phyloP scores from a whole-genome alignment of 2,888 invertebrate species.

The Drosophila robusta region DNA sequence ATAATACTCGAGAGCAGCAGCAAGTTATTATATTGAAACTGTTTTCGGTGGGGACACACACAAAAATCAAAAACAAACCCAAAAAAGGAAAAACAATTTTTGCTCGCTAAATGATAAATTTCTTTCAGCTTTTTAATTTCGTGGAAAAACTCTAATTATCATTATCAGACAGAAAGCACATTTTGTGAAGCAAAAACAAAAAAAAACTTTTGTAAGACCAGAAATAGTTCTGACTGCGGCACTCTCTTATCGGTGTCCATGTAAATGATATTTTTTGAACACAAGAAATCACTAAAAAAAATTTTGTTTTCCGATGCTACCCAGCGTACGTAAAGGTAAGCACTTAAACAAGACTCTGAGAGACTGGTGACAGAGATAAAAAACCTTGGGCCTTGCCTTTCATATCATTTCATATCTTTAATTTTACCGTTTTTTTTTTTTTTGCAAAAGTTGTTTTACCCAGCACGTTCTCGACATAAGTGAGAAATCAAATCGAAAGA shows the following conservation, averaged over 20 bases:
- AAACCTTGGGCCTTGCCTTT: constrained; percentile 34
- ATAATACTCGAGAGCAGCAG: constrained; percentile 45
- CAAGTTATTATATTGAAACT: constrained; percentile 67
- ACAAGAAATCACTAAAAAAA: constrained; percentile 72
- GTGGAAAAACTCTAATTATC: constrained; percentile 76
- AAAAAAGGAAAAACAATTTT: constrained; percentile 28
- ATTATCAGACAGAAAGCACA: constrained; percentile 69
- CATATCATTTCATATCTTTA: constrained; percentile 31
- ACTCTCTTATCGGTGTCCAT: constrained; percentile 56
- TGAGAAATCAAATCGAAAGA: constrained; percentile 47
- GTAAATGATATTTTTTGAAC: constrained; percentile 75
- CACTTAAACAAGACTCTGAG: constrained; percentile 10
- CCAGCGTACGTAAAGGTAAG: constrained; percentile 12
- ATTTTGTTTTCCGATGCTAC: constrained; percentile 42
- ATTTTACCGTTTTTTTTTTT: neutral
- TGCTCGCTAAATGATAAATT: constrained; percentile 70
- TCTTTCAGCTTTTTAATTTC: constrained; percentile 63
- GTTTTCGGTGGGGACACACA: constrained; percentile 17
- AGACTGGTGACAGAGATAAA: constrained; percentile 26
- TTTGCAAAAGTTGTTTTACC: constrained; percentile 40
- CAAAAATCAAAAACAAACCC: constrained; percentile 1
- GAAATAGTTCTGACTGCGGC: constrained; percentile 53
- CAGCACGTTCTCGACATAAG: constrained; percentile 28
- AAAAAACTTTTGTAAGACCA: constrained; percentile 56
- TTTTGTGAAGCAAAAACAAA: constrained; percentile 40